Conservation (phyloP, 2,888 invertebrate species). For the Megaustenia siamemsis region DNA sequence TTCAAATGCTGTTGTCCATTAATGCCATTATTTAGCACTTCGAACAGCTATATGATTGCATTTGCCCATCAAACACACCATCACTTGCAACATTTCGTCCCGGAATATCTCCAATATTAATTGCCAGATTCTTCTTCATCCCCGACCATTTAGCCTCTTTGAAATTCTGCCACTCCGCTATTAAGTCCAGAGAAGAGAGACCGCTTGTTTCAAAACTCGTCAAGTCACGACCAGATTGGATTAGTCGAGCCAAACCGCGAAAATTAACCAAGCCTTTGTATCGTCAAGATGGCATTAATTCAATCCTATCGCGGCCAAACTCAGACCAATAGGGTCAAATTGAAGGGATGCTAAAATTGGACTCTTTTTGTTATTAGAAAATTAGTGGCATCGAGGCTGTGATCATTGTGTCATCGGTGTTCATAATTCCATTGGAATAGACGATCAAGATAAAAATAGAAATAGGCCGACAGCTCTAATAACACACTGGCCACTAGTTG, state of each 20-base stretch:
- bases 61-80: too few relatives aligned
- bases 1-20: too few relatives aligned
- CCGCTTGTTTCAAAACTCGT: conserved; percentile 2
- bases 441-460: neutral
- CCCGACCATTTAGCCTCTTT: neutral
- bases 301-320: conserved; percentile 16
- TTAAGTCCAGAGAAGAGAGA: neutral
- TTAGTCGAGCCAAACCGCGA: conserved; percentile 10
- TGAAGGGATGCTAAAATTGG: conserved; percentile 7
- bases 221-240: conserved; percentile 9
- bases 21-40: too few relatives aligned
- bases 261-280: conserved; percentile 32
- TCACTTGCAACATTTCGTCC: too few relatives aligned
- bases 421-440: neutral
- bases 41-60: too few relatives aligned
- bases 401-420: neutral
- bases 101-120: too few relatives aligned
- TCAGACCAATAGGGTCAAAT: neutral
- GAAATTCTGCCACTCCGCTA: neutral
- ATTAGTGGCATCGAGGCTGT: neutral
- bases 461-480: neutral
- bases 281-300: conserved; percentile 36
- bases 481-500: too few relatives aligned
- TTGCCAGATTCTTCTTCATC: too few relatives aligned
- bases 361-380: conserved; percentile 23